Evolutionary conservation across 1,140 invertebrate genomes (phyloP).

Genomic region (Aphelenchoides fujianensis): DNA sequence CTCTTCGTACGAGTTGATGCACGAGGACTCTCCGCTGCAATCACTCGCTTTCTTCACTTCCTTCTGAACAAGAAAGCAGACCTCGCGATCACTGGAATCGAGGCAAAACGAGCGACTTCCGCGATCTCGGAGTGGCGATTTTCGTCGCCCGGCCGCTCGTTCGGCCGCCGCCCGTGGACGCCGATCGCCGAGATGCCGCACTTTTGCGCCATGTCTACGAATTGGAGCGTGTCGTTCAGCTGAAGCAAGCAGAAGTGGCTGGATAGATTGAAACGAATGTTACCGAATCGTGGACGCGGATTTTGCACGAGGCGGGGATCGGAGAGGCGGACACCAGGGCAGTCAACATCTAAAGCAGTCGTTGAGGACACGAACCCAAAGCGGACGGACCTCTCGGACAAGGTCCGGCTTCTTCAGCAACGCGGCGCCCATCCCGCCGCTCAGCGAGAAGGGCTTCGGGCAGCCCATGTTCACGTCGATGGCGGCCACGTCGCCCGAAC

Average conservation of each 20-base stretch:
- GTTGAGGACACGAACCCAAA: too few relatives aligned
- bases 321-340: constrained; percentile 71
- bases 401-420: constrained; percentile 68
- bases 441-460: constrained; percentile 94
- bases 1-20: constrained; percentile 73
- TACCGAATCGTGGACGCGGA: constrained; percentile 72
- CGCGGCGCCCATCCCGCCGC: constrained; percentile 87
- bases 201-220: constrained; percentile 75
- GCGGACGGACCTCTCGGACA: constrained; percentile 63
- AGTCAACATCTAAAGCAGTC: constrained; percentile 77
- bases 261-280: constrained; percentile 24
- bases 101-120: constrained; percentile 72
- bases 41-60: background rate
- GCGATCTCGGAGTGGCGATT: constrained; percentile 77
- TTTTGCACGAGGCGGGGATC: constrained; percentile 88
- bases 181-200: constrained; percentile 86
- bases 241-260: constrained; percentile 48
- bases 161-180: constrained; percentile 83
- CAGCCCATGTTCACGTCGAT: constrained; percentile 99
- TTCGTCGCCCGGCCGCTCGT: constrained; percentile 80
- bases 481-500: constrained; percentile 85
- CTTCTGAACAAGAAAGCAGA: too few relatives aligned
- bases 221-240: constrained; percentile 72
- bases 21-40: constrained; percentile 87
- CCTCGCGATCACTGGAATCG: constrained; percentile 93